These are phyloP conservation scores for Limnephilus lunatus DNA, from an alignment of 2,888 invertebrate species.

Conservation along the genomic window DNA sequence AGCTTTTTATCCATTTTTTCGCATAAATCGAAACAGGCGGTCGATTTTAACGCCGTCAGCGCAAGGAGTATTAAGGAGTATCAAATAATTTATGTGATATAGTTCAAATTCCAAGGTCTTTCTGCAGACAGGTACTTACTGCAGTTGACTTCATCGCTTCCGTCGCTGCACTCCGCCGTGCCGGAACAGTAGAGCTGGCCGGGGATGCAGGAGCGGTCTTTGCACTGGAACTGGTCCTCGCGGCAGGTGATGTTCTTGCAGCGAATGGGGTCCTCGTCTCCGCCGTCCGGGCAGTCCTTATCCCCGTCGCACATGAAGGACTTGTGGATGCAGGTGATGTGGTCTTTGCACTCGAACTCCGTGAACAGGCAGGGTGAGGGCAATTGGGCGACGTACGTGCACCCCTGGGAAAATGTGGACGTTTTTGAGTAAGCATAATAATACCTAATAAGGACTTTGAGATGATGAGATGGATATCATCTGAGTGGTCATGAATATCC, in stretches of 20 bases:
- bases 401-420: constrained; percentile 75
- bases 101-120: background rate
- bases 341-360: constrained; percentile 89
- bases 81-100: no score
- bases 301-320: constrained; percentile 92
- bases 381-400: constrained; percentile 76
- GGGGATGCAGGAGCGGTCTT: constrained; percentile 87
- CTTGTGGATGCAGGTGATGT: constrained; percentile 87
- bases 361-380: constrained; percentile 82
- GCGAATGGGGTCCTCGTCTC: constrained; percentile 83
- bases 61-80: no score
- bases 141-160: constrained; percentile 91
- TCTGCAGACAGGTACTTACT: constrained; percentile 76
- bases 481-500: no score
- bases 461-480: constrained; percentile 53
- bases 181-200: constrained; percentile 91
- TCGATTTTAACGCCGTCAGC: no score
- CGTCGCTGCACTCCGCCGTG: constrained; percentile 87
- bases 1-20: no score
- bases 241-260: constrained; percentile 87
- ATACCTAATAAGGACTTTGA: no score
- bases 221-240: constrained; percentile 92
- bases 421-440: background rate
- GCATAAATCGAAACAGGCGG: no score
- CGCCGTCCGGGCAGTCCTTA: constrained; percentile 88